Conservation (phyloP, 1,140 invertebrate genomes). For the Drosophila hydei region DNA sequence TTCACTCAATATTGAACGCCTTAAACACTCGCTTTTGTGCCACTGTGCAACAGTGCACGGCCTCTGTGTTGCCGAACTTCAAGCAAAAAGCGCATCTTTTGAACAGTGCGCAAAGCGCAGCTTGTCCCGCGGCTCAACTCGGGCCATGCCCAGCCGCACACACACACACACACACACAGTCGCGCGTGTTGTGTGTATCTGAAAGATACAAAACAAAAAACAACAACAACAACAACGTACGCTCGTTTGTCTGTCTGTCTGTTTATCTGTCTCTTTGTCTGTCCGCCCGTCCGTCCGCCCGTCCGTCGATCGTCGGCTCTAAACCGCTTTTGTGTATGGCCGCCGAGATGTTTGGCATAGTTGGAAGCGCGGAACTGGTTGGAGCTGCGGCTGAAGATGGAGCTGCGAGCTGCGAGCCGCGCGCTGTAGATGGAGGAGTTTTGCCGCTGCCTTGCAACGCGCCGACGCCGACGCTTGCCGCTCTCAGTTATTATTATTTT, state of each 20-base stretch:
- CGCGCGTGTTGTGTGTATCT: slow-evolving; percentile 67
- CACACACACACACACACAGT: slow-evolving; percentile 41
- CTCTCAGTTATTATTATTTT: slow-evolving; percentile 81
- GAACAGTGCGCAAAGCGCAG: slow-evolving; percentile 75
- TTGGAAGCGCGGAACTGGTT: slow-evolving; percentile 79
- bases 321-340: slow-evolving; percentile 79
- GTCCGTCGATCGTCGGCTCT: slow-evolving; percentile 58
- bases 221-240: slow-evolving; percentile 27
- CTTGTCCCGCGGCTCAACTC: slow-evolving; percentile 52
- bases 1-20: no score
- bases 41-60: slow-evolving; percentile 68
- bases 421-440: slow-evolving; percentile 34
- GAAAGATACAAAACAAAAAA: slow-evolving; percentile 70
- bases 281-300: slow-evolving; percentile 51
- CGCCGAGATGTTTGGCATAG: slow-evolving; percentile 78
- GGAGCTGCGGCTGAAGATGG: slow-evolving; percentile 33
- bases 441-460: slow-evolving; percentile 55
- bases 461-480: slow-evolving; percentile 56
- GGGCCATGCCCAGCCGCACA: slow-evolving; percentile 20
- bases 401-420: slow-evolving; percentile 20
- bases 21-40: slow-evolving; percentile 16
- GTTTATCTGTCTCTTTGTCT: slow-evolving; percentile 24
- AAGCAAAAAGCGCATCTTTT: slow-evolving; percentile 81
- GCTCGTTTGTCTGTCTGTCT: slow-evolving; percentile 40
- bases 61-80: slow-evolving; percentile 59